phyloP scores from a whole-genome alignment of 2,888 invertebrate genomes.

The Proisotoma minuta region DNA sequence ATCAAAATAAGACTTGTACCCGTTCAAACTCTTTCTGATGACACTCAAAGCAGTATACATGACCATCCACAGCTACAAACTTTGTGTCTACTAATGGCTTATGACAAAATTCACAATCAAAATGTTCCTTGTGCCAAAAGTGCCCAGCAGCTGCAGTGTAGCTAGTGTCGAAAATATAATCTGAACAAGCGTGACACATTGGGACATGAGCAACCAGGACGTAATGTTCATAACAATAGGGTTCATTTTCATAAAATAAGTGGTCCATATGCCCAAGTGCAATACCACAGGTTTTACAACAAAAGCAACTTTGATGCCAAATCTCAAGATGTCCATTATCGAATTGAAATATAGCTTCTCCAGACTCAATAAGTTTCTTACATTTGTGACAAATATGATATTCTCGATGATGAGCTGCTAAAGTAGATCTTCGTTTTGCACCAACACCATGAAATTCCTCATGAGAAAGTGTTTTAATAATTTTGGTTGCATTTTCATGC shows the following conservation, averaged over 20 bases:
- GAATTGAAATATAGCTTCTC: conserved; percentile 15
- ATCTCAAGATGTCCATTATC: not conserved
- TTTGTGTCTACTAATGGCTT: conserved; percentile 26
- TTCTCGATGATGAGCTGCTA: not conserved
- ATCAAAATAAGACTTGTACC: conserved; percentile 7
- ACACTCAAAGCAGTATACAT: conserved; percentile 23
- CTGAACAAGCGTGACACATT: conserved; percentile 23
- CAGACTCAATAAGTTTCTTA: conserved; percentile 16
- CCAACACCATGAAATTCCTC: not conserved
- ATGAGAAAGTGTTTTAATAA: not conserved
- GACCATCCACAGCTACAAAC: conserved; percentile 14
- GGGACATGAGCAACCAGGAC: conserved; percentile 19
- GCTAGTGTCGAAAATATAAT: conserved; percentile 25
- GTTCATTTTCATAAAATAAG: conserved; percentile 23
- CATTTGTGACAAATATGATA: conserved; percentile 27
- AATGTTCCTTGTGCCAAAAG: conserved; percentile 28
- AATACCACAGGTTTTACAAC: conserved; percentile 19
- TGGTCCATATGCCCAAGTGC: conserved; percentile 18
- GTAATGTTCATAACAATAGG: conserved; percentile 29
- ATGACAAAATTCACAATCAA: conserved; percentile 21
- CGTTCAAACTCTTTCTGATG: conserved; percentile 24
- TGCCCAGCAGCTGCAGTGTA: conserved; percentile 28
- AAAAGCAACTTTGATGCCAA: conserved; percentile 27
- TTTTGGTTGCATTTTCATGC: not conserved
- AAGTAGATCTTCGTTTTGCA: not conserved